These are phyloP conservation scores for Pheosia gnoma DNA, from an alignment of 2,888 invertebrate species.

Conservation along the genomic window DNA sequence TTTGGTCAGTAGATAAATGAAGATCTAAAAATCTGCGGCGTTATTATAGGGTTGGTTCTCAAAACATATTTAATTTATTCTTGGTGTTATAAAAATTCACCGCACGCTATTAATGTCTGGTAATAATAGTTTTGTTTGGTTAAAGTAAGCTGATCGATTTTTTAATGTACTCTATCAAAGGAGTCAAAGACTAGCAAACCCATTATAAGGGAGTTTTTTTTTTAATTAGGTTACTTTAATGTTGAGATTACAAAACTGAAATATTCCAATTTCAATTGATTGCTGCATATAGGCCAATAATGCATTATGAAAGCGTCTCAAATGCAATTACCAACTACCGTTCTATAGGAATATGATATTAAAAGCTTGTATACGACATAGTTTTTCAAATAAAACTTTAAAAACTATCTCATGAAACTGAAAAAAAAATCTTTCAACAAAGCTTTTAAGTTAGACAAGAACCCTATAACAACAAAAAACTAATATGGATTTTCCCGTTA, in stretches of 20 bases:
- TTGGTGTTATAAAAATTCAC: no score
- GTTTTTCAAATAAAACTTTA: constrained; percentile 12
- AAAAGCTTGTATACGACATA: constrained; percentile 3
- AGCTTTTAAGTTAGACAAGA: neutral
- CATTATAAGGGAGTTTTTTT: no score
- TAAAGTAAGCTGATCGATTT: no score
- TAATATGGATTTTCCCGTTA: constrained; percentile 3
- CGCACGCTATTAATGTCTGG: no score
- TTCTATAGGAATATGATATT: neutral
- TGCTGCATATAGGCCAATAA: neutral
- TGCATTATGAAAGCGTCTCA: neutral
- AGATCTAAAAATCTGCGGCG: no score
- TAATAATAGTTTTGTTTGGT: no score
- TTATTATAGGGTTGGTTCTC: no score
- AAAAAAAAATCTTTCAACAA: constrained; percentile 1
- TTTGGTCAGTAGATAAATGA: no score
- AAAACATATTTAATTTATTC: no score
- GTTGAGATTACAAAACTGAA: neutral
- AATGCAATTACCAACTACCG: neutral
- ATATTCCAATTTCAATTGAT: neutral
- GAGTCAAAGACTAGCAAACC: no score
- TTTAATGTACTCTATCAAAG: no score
- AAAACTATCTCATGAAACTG: constrained; percentile 5
- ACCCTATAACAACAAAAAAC: neutral
- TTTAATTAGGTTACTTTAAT: no score